Percentiles rank a stretch among this genome's conserved stretches.
Evolutionary conservation across 2,113 vertebrate genomes (phyloP).

Genomic region (Dendropsophus ebraccatus): DNA sequence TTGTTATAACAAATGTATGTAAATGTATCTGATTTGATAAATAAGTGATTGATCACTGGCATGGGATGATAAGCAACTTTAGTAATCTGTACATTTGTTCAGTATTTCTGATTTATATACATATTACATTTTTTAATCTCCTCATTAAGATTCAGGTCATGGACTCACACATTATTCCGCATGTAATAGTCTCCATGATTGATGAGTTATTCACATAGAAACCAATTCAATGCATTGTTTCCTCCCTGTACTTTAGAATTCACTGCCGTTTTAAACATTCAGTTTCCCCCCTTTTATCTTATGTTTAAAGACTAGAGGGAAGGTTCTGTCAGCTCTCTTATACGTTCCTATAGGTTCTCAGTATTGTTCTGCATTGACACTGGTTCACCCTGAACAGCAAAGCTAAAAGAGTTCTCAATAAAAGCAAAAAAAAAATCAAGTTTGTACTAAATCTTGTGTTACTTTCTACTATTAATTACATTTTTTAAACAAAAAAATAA

Average conservation of each 20-base stretch:
- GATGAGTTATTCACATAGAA: constrained; percentile 54
- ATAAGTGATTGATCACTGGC: not conserved
- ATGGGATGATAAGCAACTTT: not conserved
- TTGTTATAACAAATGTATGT: too few species aligned
- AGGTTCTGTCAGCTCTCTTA: constrained; percentile 9
- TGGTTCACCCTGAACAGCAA: not conserved
- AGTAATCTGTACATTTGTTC: not conserved
- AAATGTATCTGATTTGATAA: too few species aligned
- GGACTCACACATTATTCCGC: constrained; percentile 29
- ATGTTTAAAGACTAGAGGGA: constrained; percentile 20
- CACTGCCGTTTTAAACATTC: constrained; percentile 35
- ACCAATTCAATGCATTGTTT: constrained; percentile 28
- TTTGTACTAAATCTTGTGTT: not conserved
- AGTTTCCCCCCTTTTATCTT: constrained; percentile 28
- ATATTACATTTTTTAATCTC: constrained; percentile 43
- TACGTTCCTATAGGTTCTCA: constrained; percentile 7
- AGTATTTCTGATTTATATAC: not conserved
- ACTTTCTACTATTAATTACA: too few species aligned
- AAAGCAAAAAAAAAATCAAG: too few species aligned
- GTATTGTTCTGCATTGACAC: constrained; percentile 5
- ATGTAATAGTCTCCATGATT: constrained; percentile 40
- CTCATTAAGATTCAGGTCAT: constrained; percentile 44
- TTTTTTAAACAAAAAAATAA: not conserved
- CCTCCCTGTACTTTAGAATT: constrained; percentile 5
- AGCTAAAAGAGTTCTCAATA: not conserved